Evolutionary conservation across 2,797 vertebrate genomes (phyloP), one percentile per base, ranked within the genome.

Genomic region (Halcyon badia): DNA sequence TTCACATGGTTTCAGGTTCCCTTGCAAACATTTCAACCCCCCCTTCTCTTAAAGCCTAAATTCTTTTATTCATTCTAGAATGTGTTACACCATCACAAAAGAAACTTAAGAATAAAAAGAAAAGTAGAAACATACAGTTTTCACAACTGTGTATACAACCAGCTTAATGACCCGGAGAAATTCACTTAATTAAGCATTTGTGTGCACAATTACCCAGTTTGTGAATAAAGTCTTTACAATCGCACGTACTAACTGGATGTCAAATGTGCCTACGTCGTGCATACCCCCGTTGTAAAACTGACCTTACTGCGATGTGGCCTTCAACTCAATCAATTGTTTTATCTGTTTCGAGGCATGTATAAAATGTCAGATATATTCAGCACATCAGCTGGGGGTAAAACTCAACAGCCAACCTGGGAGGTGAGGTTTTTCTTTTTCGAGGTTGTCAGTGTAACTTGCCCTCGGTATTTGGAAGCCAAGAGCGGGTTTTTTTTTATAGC

Each of bases 1-100:
- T 97, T 96, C 93, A 94, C 80, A 91, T 87, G 94, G 95, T 90
- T 90, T 97, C 93, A 85, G 68, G 64, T 96, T 96, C 71, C 90
- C 75, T 61, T 83, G 44, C 83, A 95, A 95, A 95, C 48, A 80
- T 49, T 92, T 84, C 81, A 65, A 75, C 68, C 58, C 62, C 80
- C 61, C 19, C 46, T 89, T 97, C 75, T 90, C 85, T 88, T 61
- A 44, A 48, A 91, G 80, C 2, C 18, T 44, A 90, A 89, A 96
- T 93, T 91, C 44, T 73, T 92, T 87, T 48, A 48, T 94, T 93
- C 81, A 46, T 64, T 90, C 64, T 58, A 89, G 46, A 87, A 79
- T 0, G 4, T 13, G 20, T 76, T 87, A 26, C 22, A 69, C 75
- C 39, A 77, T 64, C 46, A 89, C 78, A 92, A 89, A 84, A 91